These are phyloP conservation scores for Parochlus steinenii DNA, from an alignment of 2,888 invertebrate species.

Conservation along the genomic window DNA sequence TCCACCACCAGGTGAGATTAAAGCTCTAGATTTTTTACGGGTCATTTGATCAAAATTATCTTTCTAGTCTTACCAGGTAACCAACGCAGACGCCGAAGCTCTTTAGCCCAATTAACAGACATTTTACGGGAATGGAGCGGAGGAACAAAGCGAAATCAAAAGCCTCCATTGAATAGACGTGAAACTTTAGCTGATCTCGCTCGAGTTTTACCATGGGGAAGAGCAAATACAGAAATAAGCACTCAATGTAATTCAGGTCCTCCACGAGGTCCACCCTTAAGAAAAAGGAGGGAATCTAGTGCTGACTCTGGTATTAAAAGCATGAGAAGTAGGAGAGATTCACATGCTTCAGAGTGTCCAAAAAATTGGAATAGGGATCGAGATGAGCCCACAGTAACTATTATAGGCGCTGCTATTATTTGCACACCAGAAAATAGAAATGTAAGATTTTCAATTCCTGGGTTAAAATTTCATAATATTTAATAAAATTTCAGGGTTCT, in stretches of 20 bases:
- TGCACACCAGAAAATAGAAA: no score
- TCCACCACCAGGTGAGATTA: conserved; percentile 34
- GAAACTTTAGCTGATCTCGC: conserved; percentile 81
- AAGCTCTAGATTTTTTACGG: no score
- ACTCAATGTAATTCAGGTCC: conserved; percentile 21
- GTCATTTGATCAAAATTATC: neutral
- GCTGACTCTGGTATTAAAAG: conserved; percentile 73
- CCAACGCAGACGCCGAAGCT: conserved; percentile 62
- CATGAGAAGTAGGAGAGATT: conserved; percentile 55
- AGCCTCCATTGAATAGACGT: conserved; percentile 59
- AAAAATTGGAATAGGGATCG: conserved; percentile 52
- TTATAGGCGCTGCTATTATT: neutral
- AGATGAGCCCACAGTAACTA: conserved; percentile 36
- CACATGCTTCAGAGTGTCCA: conserved; percentile 55
- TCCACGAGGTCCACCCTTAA: conserved; percentile 33
- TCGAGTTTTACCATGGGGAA: conserved; percentile 67
- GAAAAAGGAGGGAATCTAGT: conserved; percentile 73
- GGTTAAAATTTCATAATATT: no score
- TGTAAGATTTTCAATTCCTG: no score
- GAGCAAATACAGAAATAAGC: conserved; percentile 39
- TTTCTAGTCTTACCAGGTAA: conserved; percentile 29
- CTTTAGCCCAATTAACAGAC: conserved; percentile 76
- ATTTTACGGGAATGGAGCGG: conserved; percentile 76
- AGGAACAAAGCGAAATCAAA: conserved; percentile 34
- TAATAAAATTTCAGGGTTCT: conserved; percentile 19